Evolutionary conservation across 2,797 vertebrate genomes (phyloP).

Genomic region (Clarias pachynema): DNA sequence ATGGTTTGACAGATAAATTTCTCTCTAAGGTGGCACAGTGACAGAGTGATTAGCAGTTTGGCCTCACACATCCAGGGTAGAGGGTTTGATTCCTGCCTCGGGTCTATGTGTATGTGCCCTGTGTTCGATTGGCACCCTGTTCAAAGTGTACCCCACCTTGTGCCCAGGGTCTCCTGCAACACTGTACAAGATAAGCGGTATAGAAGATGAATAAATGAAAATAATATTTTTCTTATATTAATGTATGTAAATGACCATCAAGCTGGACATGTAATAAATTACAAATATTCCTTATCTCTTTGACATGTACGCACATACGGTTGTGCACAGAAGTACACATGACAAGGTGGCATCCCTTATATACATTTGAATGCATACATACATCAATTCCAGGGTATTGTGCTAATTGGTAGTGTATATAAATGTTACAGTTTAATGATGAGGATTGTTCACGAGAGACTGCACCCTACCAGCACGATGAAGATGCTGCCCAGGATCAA

Average conservation of each 20-base stretch:
- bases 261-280: not conserved
- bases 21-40: no score
- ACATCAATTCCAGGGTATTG: not conserved
- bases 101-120: no score
- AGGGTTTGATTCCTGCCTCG: no score
- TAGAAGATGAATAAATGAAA: no score
- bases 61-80: no score
- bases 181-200: no score
- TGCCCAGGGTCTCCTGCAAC: no score
- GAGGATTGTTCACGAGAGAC: conserved; percentile 74
- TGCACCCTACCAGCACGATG: conserved; percentile 65
- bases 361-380: not conserved
- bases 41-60: no score
- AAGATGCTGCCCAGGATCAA: conserved; percentile 59
- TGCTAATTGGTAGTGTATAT: not conserved
- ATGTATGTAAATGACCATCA: not conserved
- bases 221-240: not conserved
- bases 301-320: not conserved
- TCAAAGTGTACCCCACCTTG: no score
- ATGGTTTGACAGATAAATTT: not conserved
- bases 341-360: not conserved
- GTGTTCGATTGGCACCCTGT: no score
- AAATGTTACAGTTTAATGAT: conserved; percentile 79
- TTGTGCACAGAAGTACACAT: not conserved
- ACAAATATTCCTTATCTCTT: not conserved